phyloP scores from a whole-genome alignment of 2,113 vertebrate genomes.

The Apeltes quadracus region DNA sequence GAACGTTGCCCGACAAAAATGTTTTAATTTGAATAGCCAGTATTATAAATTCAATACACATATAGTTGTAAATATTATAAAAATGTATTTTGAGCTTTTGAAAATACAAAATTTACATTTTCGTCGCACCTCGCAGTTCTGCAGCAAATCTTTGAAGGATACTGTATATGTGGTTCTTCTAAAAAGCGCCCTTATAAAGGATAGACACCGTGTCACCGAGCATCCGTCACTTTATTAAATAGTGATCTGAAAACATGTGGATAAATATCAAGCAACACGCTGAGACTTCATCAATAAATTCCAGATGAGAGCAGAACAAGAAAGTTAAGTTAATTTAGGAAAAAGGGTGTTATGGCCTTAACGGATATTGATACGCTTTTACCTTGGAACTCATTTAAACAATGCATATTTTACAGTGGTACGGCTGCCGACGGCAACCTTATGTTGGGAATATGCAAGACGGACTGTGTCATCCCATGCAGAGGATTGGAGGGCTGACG shows the following conservation, averaged over 20 bases:
- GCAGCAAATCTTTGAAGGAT: background rate
- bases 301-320: conserved; percentile 48
- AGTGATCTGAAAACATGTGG: conserved; percentile 61
- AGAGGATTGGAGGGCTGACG: no score
- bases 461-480: no score
- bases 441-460: no score
- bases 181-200: no score
- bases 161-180: conserved; percentile 7
- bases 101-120: background rate
- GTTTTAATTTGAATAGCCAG: background rate
- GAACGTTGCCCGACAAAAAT: background rate
- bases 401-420: background rate
- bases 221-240: conserved; percentile 43
- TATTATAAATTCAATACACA: background rate
- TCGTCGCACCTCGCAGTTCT: background rate
- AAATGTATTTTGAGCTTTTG: background rate
- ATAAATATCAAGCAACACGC: conserved; percentile 57
- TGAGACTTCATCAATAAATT: conserved; percentile 49
- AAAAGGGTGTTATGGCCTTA: conserved; percentile 46
- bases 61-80: background rate
- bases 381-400: background rate
- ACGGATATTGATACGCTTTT: conserved; percentile 20
- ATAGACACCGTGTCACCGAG: no score
- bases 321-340: conserved; percentile 61
- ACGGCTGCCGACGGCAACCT: no score